Percentiles rank a stretch among this genome's conserved stretches.
phyloP scores from a whole-genome alignment of 2,888 invertebrate genomes.

The Athalia circularis region DNA sequence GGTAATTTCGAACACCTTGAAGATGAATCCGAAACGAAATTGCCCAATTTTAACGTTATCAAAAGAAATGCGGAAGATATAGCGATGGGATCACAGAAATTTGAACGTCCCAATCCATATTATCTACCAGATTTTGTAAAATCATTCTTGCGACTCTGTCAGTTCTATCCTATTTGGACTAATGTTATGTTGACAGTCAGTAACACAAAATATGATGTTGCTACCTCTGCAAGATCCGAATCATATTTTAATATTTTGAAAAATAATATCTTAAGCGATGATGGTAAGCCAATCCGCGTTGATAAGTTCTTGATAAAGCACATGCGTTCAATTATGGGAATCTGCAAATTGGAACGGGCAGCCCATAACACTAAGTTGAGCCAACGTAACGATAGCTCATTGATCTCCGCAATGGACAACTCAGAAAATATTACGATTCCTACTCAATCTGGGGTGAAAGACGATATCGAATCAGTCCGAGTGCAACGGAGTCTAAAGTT shows the following conservation, averaged over 20 bases:
- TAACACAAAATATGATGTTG: slow-evolving; percentile 4
- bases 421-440: background rate
- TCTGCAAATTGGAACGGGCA: slow-evolving; percentile 13
- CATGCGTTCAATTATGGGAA: slow-evolving; percentile 21
- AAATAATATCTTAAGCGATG: slow-evolving; percentile 4
- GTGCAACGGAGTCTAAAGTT: background rate
- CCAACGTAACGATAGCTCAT: background rate
- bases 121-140: slow-evolving; percentile 7
- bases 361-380: background rate
- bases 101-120: slow-evolving; percentile 1
- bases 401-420: background rate
- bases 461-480: background rate
- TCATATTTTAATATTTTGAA: slow-evolving; percentile 18
- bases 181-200: slow-evolving; percentile 7
- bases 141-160: slow-evolving; percentile 28
- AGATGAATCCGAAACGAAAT: slow-evolving; percentile 12
- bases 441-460: background rate
- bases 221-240: slow-evolving; percentile 18
- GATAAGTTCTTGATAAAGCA: slow-evolving; percentile 22
- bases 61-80: background rate
- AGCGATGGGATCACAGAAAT: background rate
- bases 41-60: background rate
- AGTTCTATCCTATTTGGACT: slow-evolving; percentile 21
- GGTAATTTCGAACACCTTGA: slow-evolving; percentile 5
- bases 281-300: slow-evolving; percentile 6